Percentiles rank a stretch among this genome's conserved stretches.
These are phyloP conservation scores for Callionymus lyra DNA, from an alignment of 2,113 vertebrate species.

Conservation along the genomic window DNA sequence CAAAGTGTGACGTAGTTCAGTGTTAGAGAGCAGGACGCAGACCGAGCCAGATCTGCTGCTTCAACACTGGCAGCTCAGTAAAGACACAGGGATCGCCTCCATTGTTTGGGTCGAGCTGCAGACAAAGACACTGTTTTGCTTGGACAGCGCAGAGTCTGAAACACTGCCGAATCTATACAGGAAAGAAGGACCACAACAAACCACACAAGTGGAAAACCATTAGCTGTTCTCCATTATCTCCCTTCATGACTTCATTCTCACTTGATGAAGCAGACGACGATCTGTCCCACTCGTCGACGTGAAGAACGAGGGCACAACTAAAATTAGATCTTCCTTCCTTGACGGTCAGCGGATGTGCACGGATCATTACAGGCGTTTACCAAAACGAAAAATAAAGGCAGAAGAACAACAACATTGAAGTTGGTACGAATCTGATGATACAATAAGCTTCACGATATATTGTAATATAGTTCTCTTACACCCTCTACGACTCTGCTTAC, in stretches of 20 bases:
- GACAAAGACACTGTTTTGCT: constrained; percentile 48
- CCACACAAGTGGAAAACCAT: constrained; percentile 4
- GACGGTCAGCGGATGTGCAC: constrained; percentile 24
- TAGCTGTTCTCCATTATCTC: constrained; percentile 1
- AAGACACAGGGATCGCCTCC: constrained; percentile 29
- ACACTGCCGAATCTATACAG: constrained; percentile 12
- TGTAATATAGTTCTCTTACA: no score
- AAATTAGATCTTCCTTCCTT: constrained; percentile 42
- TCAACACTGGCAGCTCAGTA: constrained; percentile 31
- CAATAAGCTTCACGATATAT: no score
- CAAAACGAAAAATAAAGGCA: no score
- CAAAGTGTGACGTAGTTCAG: no score
- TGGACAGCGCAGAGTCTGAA: constrained; percentile 12
- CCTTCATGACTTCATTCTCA: neutral
- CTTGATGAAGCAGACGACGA: constrained; percentile 13
- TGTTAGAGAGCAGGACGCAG: constrained; percentile 6
- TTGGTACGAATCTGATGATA: no score
- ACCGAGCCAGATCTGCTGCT: no score
- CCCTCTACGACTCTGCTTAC: no score
- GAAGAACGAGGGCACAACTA: constrained; percentile 32
- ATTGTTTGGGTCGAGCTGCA: constrained; percentile 4
- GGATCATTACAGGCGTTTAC: constrained; percentile 6
- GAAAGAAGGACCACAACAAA: constrained; percentile 1
- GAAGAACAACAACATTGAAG: no score
- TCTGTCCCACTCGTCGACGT: no score